Conservation (phyloP, 2,888 invertebrate genomes). For the Brachynemurus nebulosus region DNA sequence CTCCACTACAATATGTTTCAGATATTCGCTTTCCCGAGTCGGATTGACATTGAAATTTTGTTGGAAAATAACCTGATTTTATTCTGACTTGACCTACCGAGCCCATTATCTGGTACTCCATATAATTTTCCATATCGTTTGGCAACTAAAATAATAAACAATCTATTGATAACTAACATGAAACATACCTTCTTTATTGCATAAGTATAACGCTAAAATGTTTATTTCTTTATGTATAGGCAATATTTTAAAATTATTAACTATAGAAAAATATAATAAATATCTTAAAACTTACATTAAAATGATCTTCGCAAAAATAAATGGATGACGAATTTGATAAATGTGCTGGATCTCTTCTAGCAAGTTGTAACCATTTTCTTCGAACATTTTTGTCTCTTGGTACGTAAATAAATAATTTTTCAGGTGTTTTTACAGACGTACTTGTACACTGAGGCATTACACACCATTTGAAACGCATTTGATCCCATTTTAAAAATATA, state of each 20-base stretch:
- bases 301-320: conserved; percentile 11
- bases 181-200: background rate
- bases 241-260: background rate
- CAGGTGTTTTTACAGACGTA: background rate
- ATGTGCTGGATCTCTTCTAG: conserved; percentile 2
- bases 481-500: no score
- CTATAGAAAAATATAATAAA: background rate
- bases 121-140: conserved; percentile 7
- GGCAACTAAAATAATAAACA: background rate
- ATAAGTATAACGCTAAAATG: background rate
- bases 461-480: background rate
- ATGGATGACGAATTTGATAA: conserved; percentile 1
- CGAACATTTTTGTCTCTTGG: background rate
- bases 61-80: background rate
- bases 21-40: background rate
- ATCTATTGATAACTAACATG: background rate
- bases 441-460: background rate
- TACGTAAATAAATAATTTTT: conserved; percentile 2
- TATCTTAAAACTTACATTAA: conserved; percentile 4
- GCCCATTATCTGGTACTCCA: conserved; percentile 4
- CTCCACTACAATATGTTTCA: background rate
- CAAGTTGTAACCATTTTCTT: conserved; percentile 9
- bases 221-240: background rate
- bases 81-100: background rate
- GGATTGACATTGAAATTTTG: background rate